Evolutionary conservation across 2,888 invertebrate species (phyloP).

Genomic region (Phortica magna): DNA sequence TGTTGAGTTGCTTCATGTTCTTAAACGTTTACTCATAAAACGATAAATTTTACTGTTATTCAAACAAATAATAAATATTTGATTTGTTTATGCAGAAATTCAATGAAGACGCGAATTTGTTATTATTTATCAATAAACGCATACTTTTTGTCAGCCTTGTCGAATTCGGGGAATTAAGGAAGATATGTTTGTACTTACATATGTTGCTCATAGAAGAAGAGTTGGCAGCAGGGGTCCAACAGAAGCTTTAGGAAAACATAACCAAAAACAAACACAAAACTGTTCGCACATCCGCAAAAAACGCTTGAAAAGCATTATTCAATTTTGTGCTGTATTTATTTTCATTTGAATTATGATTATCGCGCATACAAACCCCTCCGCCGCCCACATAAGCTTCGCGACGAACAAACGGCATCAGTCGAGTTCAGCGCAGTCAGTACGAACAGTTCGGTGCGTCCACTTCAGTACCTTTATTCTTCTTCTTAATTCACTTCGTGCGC

Average conservation of each 20-base stretch:
- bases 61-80: no score
- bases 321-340: slow-evolving; percentile 4
- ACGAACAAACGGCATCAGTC: neutral
- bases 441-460: neutral
- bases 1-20: no score
- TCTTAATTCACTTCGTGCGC: neutral
- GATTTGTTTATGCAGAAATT: no score
- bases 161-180: no score
- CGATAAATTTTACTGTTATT: no score
- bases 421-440: neutral
- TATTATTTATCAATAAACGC: no score
- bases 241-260: neutral
- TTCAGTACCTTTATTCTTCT: neutral
- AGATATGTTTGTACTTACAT: neutral
- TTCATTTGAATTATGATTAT: slow-evolving; percentile 23
- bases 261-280: no score
- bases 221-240: neutral
- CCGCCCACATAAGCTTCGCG: neutral
- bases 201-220: neutral
- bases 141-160: no score
- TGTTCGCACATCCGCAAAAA: neutral
- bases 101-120: no score
- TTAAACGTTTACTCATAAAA: no score
- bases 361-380: neutral
- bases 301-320: slow-evolving; percentile 14